Conservation (phyloP, 2,888 invertebrate species). For the Epirrhoe alternata region DNA sequence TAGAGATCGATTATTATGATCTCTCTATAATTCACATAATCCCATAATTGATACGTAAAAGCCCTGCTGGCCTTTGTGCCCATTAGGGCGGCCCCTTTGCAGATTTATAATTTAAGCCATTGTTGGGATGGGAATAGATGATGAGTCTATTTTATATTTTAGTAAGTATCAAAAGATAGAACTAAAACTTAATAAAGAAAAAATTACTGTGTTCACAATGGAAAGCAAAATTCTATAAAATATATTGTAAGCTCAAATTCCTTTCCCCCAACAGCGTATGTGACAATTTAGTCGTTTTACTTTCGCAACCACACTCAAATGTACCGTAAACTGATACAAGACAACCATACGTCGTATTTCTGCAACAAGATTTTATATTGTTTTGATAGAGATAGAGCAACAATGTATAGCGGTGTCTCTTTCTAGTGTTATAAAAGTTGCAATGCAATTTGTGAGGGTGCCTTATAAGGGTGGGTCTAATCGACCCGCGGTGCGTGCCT, state of each 20-base stretch:
- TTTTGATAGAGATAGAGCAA: conserved; percentile 45
- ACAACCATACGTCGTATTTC: conserved; percentile 64
- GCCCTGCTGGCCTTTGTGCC: conserved; percentile 67
- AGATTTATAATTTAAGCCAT: conserved; percentile 73
- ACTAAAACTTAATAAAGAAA: conserved; percentile 6
- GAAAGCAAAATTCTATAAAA: conserved; percentile 7
- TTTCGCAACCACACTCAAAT: conserved; percentile 63
- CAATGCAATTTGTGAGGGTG: conserved; percentile 53
- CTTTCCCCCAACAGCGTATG: conserved; percentile 43
- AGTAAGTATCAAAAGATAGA: background rate
- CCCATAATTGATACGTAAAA: conserved; percentile 79
- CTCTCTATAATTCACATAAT: conserved; percentile 75
- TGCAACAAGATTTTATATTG: conserved; percentile 53
- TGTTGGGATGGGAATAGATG: conserved; percentile 73
- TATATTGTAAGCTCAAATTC: conserved; percentile 30
- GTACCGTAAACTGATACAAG: conserved; percentile 74
- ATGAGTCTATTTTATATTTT: conserved; percentile 40
- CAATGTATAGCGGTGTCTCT: conserved; percentile 48
- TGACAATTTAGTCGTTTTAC: conserved; percentile 57
- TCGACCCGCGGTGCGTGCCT: conserved; percentile 68
- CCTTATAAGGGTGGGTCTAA: conserved; percentile 70
- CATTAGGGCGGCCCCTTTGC: conserved; percentile 66
- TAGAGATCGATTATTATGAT: conserved; percentile 72
- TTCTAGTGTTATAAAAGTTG: conserved; percentile 53
- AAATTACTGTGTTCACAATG: background rate